Conservation (phyloP, 2,113 vertebrate species). For the Syrrhaptes paradoxus region DNA sequence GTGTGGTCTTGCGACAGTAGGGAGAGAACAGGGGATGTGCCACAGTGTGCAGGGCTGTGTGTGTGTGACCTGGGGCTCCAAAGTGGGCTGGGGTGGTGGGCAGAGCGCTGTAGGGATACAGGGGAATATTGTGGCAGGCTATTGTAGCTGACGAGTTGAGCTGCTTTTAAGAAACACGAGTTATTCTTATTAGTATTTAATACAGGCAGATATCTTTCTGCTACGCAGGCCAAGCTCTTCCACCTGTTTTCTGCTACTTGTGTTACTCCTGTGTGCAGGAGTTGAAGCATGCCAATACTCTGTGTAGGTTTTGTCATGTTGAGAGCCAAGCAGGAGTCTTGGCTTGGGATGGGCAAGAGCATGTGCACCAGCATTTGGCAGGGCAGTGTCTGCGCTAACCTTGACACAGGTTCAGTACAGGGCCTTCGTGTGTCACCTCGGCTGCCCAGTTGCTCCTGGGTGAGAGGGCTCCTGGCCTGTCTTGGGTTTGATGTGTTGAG, state of each 20-base stretch:
- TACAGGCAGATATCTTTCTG: neutral
- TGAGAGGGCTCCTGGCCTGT: neutral
- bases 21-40: neutral
- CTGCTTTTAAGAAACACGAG: neutral
- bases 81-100: neutral
- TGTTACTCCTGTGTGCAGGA: neutral
- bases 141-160: neutral
- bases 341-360: neutral
- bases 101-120: neutral
- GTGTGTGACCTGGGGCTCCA: neutral
- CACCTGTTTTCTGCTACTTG: neutral
- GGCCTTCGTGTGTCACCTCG: fast-evolving
- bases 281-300: neutral
- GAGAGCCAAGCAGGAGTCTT: neutral
- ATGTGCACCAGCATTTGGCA: neutral
- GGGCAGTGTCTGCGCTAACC: neutral
- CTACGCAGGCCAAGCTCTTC: neutral
- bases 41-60: neutral
- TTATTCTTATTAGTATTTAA: neutral
- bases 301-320: neutral
- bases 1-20: slow-evolving; percentile 18
- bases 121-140: neutral
- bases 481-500: neutral
- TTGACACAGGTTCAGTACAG: neutral
- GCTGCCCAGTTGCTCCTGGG: neutral